Evolutionary conservation across 2,797 vertebrate species (phyloP).

Genomic region (Oryzias dopingdopingensis): DNA sequence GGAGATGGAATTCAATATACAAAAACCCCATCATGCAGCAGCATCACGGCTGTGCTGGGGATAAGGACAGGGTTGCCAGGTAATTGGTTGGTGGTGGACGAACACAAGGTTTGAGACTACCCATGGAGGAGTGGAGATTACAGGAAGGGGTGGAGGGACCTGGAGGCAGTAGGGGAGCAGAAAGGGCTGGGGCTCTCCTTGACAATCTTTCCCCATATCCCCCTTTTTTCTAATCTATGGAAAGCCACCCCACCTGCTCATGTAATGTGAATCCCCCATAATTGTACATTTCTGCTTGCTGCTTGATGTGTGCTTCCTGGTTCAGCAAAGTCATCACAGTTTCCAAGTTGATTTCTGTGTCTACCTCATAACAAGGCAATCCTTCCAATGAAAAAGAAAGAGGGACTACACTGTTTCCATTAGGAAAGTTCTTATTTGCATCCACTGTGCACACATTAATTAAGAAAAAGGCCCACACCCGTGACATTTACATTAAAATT

Average conservation of each 20-base stretch:
- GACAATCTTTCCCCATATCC: conserved; percentile 65
- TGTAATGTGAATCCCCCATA: conserved; percentile 67
- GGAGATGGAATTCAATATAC: conserved; percentile 94
- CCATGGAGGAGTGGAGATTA: conserved; percentile 79
- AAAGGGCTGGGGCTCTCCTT: conserved; percentile 43
- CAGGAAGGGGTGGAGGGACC: conserved; percentile 71
- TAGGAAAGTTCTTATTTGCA: conserved; percentile 55
- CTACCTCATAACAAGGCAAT: conserved; percentile 47
- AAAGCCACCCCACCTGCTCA: conserved; percentile 57
- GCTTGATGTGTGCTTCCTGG: conserved; percentile 27
- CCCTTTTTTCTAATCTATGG: conserved; percentile 40
- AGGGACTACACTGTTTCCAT: conserved; percentile 53
- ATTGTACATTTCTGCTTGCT: conserved; percentile 49
- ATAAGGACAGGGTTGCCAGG: conserved; percentile 91
- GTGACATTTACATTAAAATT: conserved; percentile 80
- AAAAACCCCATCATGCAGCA: conserved; percentile 87
- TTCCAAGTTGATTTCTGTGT: conserved; percentile 52
- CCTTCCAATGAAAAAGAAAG: conserved; percentile 33
- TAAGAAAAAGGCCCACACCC: conserved; percentile 69
- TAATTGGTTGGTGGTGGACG: conserved; percentile 92
- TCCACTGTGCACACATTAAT: conserved; percentile 63
- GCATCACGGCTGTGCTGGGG: conserved; percentile 90
- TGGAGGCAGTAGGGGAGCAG: conserved; percentile 42
- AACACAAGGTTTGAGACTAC: conserved; percentile 83
- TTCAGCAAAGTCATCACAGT: conserved; percentile 59